Percentiles rank a stretch among this genome's conserved stretches.
phyloP scores from a whole-genome alignment of 1,140 invertebrate genomes.

The Meloidogyne floridensis region DNA sequence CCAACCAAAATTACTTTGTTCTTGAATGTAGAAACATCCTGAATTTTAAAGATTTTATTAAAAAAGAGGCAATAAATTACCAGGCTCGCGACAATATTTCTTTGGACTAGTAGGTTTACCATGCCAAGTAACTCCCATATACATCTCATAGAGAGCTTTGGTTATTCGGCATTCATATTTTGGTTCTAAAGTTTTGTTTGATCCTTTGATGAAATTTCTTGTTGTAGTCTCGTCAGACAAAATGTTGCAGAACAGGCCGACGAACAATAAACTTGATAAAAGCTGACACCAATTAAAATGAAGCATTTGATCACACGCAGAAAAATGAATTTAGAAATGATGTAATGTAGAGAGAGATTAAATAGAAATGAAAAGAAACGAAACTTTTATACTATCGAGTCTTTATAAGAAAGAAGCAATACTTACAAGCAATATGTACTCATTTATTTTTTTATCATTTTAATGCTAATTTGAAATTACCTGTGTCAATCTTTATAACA shows the following conservation, averaged over 20 bases:
- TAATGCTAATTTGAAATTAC: too few species aligned
- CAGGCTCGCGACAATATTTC: neutral
- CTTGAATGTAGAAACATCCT: constrained; percentile 1
- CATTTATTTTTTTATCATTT: too few species aligned
- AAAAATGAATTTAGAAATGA: neutral
- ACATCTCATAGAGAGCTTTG: neutral
- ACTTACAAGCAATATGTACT: too few species aligned
- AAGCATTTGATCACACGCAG: neutral
- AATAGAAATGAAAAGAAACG: too few species aligned
- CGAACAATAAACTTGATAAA: neutral
- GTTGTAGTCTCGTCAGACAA: neutral
- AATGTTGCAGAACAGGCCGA: neutral
- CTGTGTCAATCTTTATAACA: too few species aligned
- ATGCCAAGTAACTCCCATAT: neutral
- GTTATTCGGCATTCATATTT: constrained; percentile 5
- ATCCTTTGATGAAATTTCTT: neutral
- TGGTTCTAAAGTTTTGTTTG: neutral
- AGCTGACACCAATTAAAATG: neutral
- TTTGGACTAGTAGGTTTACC: neutral
- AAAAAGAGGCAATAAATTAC: neutral
- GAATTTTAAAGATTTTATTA: neutral
- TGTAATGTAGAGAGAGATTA: neutral
- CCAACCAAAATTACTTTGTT: neutral
- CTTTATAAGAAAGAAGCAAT: too few species aligned
- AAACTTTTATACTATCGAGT: too few species aligned